Evolutionary conservation across 2,888 invertebrate genomes (phyloP).

Genomic region (Podabrus alpinus): DNA sequence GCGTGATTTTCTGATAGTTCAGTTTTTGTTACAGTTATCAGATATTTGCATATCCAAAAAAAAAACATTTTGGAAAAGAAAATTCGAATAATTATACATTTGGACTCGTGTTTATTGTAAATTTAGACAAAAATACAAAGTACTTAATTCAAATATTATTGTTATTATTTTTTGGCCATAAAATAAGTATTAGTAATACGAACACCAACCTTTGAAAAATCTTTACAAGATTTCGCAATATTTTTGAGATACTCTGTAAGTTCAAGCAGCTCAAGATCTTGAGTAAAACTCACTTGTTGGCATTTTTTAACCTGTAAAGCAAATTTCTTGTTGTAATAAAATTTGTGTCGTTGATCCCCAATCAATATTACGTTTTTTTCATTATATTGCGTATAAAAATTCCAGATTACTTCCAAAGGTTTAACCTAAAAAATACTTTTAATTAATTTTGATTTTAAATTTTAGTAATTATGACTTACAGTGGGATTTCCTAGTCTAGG

Average conservation of each 20-base stretch:
- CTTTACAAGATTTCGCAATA: neutral
- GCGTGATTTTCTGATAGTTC: too few species aligned
- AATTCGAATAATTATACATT: too few species aligned
- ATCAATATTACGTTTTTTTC: neutral
- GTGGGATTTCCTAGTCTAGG: neutral
- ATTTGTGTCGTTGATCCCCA: neutral
- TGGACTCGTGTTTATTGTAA: too few species aligned
- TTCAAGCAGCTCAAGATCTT: neutral
- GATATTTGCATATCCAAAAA: too few species aligned
- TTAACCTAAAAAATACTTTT: neutral
- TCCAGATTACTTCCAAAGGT: neutral
- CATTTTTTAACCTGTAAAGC: neutral
- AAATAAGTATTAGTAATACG: neutral
- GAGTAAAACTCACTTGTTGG: neutral
- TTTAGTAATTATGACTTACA: neutral
- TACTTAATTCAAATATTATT: too few species aligned
- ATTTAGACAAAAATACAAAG: too few species aligned
- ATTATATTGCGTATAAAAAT: neutral
- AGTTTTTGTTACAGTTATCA: too few species aligned
- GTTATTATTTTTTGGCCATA: too few species aligned
- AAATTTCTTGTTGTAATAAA: neutral
- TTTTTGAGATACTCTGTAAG: neutral
- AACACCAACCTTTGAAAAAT: neutral
- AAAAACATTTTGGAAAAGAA: too few species aligned
- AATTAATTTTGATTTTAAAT: neutral